A percentile compares a stretch with the other conserved stretches of the same genome.
Evolutionary conservation across 2,797 vertebrate species (phyloP).

Genomic region (Manis crassicaudata): DNA sequence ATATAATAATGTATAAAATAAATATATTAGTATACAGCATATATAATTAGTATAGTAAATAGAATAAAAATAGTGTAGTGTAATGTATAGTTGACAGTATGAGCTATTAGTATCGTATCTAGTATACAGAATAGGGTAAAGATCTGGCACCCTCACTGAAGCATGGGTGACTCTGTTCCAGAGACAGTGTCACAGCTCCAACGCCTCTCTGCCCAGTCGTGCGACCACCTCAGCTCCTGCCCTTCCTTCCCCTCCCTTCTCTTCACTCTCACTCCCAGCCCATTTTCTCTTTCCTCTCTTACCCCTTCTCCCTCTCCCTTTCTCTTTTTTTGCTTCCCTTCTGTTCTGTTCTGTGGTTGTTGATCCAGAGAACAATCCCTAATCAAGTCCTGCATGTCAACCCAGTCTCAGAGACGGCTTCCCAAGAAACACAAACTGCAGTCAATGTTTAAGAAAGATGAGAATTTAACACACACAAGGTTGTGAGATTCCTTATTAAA

Average conservation of each 20-base stretch:
- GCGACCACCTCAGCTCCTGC: neutral
- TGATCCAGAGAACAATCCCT: neutral
- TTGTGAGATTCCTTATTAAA: neutral
- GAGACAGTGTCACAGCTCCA: neutral
- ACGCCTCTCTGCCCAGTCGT: neutral
- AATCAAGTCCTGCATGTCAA: neutral
- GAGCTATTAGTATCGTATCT: neutral
- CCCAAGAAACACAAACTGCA: neutral
- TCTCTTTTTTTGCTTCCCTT: neutral
- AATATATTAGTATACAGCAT: neutral
- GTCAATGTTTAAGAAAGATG: neutral
- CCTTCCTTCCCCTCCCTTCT: rapidly evolving
- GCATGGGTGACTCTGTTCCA: neutral
- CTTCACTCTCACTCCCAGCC: neutral
- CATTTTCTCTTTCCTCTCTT: neutral
- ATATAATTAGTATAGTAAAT: neutral
- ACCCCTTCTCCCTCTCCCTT: neutral
- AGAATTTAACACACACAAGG: neutral
- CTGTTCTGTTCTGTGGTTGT: neutral
- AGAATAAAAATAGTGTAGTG: neutral
- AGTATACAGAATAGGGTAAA: neutral
- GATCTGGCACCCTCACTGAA: neutral
- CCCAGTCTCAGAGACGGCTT: neutral
- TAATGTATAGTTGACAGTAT: neutral
- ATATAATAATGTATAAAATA: neutral